phyloP scores from a whole-genome alignment of 2,113 vertebrate species.

The Antigone vipio region DNA sequence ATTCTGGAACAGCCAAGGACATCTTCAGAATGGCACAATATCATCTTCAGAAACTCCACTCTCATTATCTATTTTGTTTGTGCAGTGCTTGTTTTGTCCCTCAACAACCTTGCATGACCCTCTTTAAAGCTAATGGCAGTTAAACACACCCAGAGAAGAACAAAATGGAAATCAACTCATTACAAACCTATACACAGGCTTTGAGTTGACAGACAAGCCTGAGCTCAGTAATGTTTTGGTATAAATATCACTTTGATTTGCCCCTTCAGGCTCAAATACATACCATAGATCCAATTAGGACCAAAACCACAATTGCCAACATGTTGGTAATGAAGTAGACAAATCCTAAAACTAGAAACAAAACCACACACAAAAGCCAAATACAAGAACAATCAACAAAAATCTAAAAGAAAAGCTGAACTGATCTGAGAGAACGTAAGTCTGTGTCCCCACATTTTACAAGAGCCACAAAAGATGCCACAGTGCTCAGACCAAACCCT shows the following conservation, averaged over 20 bases:
- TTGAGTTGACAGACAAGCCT: not conserved
- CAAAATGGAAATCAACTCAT: slow-evolving; percentile 9
- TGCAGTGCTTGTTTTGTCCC: slow-evolving; percentile 6
- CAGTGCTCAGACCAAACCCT: not conserved
- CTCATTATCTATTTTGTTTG: slow-evolving; percentile 23
- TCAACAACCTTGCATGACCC: not conserved
- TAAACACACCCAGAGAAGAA: not conserved
- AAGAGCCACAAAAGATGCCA: not conserved
- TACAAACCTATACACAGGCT: not conserved
- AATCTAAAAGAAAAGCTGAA: not conserved
- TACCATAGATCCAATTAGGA: not conserved
- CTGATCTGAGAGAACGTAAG: accelerated
- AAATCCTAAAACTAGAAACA: not conserved
- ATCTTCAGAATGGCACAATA: slow-evolving; percentile 36
- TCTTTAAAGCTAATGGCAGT: not conserved
- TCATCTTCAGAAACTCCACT: slow-evolving; percentile 36
- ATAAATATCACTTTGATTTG: not conserved
- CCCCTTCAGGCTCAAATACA: not conserved
- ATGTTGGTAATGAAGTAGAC: not conserved
- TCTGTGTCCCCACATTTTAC: not conserved
- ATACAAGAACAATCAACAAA: not conserved
- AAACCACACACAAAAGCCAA: not conserved
- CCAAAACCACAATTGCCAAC: not conserved
- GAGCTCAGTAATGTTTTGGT: not conserved
- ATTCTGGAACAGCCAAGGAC: slow-evolving; percentile 57